Conservation (phyloP, 1,140 invertebrate species). For the Nasonia longicornis region DNA sequence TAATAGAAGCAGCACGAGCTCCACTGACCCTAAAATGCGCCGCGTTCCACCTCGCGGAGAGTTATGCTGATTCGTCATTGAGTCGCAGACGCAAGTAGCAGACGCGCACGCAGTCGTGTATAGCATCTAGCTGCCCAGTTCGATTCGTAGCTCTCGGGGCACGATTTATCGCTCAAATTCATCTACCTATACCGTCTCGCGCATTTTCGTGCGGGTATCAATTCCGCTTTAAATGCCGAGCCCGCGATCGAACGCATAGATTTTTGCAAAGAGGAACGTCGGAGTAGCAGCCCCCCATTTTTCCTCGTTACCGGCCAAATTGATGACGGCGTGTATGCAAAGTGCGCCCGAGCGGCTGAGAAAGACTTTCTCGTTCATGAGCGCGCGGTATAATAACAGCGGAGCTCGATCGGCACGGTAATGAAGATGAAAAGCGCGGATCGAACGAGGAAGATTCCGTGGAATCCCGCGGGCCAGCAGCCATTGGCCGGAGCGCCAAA, state of each 20-base stretch:
- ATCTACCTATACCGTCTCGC: not conserved
- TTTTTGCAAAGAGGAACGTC: not conserved
- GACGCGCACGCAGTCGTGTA: not conserved
- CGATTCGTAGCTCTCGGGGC: not conserved
- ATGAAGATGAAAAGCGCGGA: conserved; percentile 37
- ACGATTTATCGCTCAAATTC: not conserved
- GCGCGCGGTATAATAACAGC: conserved; percentile 18
- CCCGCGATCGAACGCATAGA: not conserved
- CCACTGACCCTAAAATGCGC: conserved; percentile 54
- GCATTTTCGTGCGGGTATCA: not conserved
- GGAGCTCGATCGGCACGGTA: not conserved
- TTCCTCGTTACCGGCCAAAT: conserved; percentile 48
- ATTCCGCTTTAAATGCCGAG: not conserved
- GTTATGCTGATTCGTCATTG: conserved; percentile 40
- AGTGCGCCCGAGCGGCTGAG: not conserved
- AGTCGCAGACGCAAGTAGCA: not conserved
- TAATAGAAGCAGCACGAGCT: conserved; percentile 54
- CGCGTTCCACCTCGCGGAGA: conserved; percentile 38
- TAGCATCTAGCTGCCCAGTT: not conserved
- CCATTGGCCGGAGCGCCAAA: conserved; percentile 20
- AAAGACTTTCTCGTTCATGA: not conserved
- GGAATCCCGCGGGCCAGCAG: not conserved
- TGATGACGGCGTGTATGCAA: conserved; percentile 30
- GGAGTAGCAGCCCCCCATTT: not conserved
- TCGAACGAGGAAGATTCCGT: conserved; percentile 6